Percentiles rank a stretch among this genome's conserved stretches.
These are phyloP conservation scores for Virgularia gustaviana DNA, from an alignment of 92 coral and sea anemone genomes.

Conservation along the genomic window DNA sequence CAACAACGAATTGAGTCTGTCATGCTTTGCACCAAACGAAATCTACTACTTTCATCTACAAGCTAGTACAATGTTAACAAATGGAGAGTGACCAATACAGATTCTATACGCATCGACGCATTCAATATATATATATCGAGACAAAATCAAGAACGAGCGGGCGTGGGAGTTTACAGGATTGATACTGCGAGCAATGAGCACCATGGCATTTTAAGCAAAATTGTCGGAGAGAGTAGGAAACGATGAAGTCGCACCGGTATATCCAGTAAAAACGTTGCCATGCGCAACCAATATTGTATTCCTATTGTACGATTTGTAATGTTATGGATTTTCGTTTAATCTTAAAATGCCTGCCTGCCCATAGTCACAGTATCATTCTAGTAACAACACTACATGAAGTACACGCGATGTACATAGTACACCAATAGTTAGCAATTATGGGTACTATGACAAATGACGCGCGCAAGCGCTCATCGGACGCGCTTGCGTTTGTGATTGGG, in stretches of 20 bases:
- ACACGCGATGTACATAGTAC: too few species aligned
- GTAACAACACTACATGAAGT: background rate
- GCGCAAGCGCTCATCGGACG: background rate
- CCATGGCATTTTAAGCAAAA: conserved; percentile 7
- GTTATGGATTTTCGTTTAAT: too few species aligned
- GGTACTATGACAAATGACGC: background rate
- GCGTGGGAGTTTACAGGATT: background rate
- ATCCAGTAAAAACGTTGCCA: too few species aligned
- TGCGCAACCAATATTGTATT: too few species aligned
- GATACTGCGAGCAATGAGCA: background rate
- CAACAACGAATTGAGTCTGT: conserved; percentile 17
- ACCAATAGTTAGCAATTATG: background rate
- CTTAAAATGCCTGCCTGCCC: background rate
- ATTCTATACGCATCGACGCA: background rate
- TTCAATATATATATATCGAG: too few species aligned
- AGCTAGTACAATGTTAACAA: background rate
- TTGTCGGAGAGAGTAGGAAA: background rate
- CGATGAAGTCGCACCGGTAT: background rate
- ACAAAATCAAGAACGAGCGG: too few species aligned
- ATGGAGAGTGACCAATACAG: background rate
- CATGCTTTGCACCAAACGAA: conserved; percentile 15
- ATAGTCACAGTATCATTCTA: background rate
- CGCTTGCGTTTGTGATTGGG: conserved; percentile 30
- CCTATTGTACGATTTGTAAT: too few species aligned
- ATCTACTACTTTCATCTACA: conserved; percentile 4